Conservation (phyloP, 2,113 vertebrate genomes). For the Gobiocypris rarus region DNA sequence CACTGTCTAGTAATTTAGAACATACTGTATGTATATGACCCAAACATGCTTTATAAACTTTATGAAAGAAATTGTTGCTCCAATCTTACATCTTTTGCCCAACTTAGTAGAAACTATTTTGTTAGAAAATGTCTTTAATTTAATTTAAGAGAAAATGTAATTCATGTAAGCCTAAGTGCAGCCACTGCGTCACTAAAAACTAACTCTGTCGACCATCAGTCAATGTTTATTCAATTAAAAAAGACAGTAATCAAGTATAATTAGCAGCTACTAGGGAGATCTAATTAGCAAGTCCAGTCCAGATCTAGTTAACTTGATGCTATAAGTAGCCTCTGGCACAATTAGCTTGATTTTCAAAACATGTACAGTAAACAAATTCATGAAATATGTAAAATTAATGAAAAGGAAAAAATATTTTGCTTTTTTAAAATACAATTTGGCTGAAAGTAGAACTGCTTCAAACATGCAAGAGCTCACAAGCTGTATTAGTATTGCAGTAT, state of each 20-base stretch:
- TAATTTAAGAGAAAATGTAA: constrained; percentile 12
- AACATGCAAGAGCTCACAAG: neutral
- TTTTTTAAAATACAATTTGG: neutral
- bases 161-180: neutral
- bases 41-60: neutral
- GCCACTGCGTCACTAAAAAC: constrained; percentile 6
- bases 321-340: constrained; percentile 9
- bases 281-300: neutral
- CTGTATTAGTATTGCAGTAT: neutral
- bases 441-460: neutral
- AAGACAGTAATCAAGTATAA: constrained; percentile 17
- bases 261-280: constrained; percentile 1
- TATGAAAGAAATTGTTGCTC: neutral
- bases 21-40: too few relatives aligned
- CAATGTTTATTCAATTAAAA: constrained; percentile 14
- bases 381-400: neutral
- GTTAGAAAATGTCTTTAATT: constrained; percentile 12
- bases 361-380: constrained; percentile 8
- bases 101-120: neutral
- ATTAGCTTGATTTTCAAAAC: constrained; percentile 11
- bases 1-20: neutral
- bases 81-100: neutral
- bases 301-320: neutral
- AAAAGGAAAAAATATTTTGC: neutral
- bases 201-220: constrained; percentile 10